Percentiles rank a stretch among this genome's conserved stretches.
These are phyloP conservation scores for Sarcophaga bullata DNA, from an alignment of 1,140 invertebrate species.

Conservation along the genomic window DNA sequence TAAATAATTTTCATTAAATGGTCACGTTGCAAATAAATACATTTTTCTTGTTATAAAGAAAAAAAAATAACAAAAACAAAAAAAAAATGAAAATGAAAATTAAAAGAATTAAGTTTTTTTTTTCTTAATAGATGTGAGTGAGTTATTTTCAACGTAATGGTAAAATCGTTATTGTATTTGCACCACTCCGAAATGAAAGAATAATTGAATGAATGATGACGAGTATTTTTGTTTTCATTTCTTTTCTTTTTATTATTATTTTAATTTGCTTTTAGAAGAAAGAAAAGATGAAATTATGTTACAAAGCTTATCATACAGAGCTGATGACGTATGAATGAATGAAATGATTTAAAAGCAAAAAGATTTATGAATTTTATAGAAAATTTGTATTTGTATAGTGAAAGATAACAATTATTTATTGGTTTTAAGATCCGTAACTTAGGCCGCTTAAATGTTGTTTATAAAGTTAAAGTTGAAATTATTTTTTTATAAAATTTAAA, in stretches of 20 bases:
- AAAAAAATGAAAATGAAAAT: background rate
- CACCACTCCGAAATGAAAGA: no score
- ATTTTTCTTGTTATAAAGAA: background rate
- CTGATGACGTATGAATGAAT: no score
- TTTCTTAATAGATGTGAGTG: background rate
- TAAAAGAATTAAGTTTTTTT: no score
- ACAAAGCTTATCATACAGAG: no score
- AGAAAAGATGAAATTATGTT: no score
- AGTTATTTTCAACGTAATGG: background rate
- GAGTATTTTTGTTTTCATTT: background rate
- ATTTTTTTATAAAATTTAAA: background rate
- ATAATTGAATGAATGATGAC: no score
- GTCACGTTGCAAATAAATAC: slow-evolving; percentile 10
- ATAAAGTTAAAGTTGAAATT: background rate
- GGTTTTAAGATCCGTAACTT: slow-evolving; percentile 9
- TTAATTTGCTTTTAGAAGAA: no score
- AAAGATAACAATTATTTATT: slow-evolving; percentile 19
- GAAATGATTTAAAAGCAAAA: no score
- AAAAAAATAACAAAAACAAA: background rate
- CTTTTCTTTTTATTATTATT: background rate
- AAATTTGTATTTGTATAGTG: background rate
- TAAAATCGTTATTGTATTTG: no score
- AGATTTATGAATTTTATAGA: no score
- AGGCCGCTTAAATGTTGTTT: background rate
- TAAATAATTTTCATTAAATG: slow-evolving; percentile 10